Percentiles rank a stretch among this genome's conserved stretches.
These are phyloP conservation scores for Tenthredo livida DNA, from an alignment of 2,888 invertebrate species.

Conservation along the genomic window DNA sequence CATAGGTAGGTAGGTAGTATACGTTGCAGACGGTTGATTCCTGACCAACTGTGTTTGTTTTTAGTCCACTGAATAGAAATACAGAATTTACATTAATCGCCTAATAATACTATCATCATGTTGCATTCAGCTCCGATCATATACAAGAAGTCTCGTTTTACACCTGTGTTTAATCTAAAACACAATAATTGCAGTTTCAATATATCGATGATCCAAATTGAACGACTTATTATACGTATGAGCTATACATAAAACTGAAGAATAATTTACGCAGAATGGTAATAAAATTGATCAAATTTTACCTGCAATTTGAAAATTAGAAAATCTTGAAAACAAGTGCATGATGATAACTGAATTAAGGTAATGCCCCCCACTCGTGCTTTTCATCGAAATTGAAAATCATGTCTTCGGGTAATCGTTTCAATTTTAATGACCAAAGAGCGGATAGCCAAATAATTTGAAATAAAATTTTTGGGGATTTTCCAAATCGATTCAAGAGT, in stretches of 20 bases:
- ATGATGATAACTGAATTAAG: neutral
- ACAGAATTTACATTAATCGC: slow-evolving; percentile 8
- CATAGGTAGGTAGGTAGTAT: neutral
- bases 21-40: slow-evolving; percentile 1
- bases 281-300: neutral
- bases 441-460: too few species aligned
- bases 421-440: too few species aligned
- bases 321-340: neutral
- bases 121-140: neutral
- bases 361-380: too few species aligned
- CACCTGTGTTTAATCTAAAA: slow-evolving; percentile 34
- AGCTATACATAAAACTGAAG: neutral
- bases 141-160: neutral
- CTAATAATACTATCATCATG: neutral
- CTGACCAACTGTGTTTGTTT: slow-evolving; percentile 20
- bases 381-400: too few species aligned
- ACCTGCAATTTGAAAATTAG: neutral
- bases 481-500: too few species aligned
- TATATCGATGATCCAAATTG: neutral
- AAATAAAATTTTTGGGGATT: too few species aligned
- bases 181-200: slow-evolving; percentile 32
- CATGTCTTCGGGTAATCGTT: too few species aligned
- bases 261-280: neutral
- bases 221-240: neutral
- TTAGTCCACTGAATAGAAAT: neutral